Conservation (phyloP, 2,888 invertebrate species). For the Hymenopus coronatus region DNA sequence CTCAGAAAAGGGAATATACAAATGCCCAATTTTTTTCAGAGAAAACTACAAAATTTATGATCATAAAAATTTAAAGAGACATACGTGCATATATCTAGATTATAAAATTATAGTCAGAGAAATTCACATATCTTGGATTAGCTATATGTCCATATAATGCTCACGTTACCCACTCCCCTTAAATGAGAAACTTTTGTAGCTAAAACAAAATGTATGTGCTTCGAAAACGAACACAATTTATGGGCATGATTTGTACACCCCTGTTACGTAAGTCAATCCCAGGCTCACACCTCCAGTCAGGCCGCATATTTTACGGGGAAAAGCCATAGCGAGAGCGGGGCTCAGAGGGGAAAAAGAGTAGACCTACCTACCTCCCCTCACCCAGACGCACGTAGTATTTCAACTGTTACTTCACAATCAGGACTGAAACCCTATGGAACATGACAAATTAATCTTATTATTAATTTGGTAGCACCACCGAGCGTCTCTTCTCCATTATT, state of each 20-base stretch:
- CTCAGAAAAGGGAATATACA: too few species aligned
- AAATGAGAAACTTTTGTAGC: too few species aligned
- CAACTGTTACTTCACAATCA: background rate
- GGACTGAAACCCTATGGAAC: background rate
- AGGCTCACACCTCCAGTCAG: constrained; percentile 10
- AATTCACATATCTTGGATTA: too few species aligned
- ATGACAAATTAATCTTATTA: background rate
- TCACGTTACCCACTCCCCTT: too few species aligned
- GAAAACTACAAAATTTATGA: too few species aligned
- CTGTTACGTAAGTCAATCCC: background rate
- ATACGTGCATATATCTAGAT: too few species aligned
- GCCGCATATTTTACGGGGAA: constrained; percentile 15
- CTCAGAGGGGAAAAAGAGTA: background rate
- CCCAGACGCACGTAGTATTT: background rate
- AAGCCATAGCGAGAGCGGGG: background rate
- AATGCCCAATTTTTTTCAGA: too few species aligned
- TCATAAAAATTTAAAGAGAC: too few species aligned
- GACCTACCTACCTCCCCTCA: background rate
- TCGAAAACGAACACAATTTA: background rate
- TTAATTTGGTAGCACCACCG: background rate
- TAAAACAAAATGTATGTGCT: too few species aligned
- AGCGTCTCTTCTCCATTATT: background rate
- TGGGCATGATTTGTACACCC: background rate
- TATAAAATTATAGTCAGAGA: too few species aligned
- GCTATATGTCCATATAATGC: too few species aligned